A percentile compares a stretch with the other conserved stretches of the same genome.
phyloP scores from a whole-genome alignment of 2,113 vertebrate genomes.

The Butastur rufipennis region DNA sequence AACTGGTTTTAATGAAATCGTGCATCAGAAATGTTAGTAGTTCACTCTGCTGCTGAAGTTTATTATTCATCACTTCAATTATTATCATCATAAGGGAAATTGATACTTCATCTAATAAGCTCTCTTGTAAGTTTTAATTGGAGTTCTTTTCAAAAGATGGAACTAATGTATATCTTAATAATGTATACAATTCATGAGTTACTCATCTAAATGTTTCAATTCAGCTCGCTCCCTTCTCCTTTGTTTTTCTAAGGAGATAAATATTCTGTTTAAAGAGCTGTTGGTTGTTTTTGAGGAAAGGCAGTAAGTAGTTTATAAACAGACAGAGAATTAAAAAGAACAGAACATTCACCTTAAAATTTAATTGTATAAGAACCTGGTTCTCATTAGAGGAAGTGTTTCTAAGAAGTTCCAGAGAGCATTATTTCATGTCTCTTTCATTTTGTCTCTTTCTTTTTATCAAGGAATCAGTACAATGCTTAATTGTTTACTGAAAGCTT shows the following conservation, averaged over 20 bases:
- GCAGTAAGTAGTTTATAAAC: constrained; percentile 16
- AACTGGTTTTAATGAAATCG: not conserved
- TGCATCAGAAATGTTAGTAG: not conserved
- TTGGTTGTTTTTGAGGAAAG: not conserved
- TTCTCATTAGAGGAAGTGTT: constrained; percentile 42
- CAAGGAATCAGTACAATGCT: not conserved
- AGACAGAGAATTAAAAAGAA: constrained; percentile 24
- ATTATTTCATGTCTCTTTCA: constrained; percentile 15
- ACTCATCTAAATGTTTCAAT: not conserved
- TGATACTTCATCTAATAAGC: not conserved
- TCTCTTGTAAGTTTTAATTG: not conserved
- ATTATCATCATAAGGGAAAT: not conserved
- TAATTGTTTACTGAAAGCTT: constrained; percentile 31
- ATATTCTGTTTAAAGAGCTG: not conserved
- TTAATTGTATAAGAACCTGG: constrained; percentile 38
- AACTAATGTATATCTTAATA: not conserved
- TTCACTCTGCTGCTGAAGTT: not conserved
- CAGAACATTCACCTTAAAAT: constrained; percentile 51
- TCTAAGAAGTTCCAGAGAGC: constrained; percentile 37
- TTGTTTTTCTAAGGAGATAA: not conserved
- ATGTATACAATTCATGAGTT: not conserved
- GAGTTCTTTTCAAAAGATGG: not conserved
- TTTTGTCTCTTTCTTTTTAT: constrained; percentile 45
- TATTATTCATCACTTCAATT: not conserved
- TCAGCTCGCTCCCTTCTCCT: not conserved